Base-by-base conservation (phyloP, 2,888 invertebrate genomes). In the Ctena decussata region DNA sequence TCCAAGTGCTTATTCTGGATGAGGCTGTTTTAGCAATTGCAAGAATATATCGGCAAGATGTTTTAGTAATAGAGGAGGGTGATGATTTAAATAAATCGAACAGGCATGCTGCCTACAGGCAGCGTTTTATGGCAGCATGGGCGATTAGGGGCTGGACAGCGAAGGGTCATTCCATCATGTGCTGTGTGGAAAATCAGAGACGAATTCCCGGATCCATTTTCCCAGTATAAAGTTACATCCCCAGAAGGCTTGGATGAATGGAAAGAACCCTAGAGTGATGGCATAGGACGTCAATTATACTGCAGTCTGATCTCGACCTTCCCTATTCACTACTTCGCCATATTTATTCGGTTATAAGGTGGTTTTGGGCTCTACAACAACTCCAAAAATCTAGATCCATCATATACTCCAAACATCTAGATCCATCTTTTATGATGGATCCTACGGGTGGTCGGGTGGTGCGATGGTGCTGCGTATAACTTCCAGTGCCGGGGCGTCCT, bases 101-200 rank as follows among this genome's bases (percentile, higher is more conserved):
- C 27, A 65, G 86, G 21, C 85, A 85, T 75, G 84, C 73, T 15
- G 84, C 84, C 32, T 89, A 90, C 49, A 85, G 87, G 46, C 85
- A 90, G 57, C 89, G 79, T 44, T 53, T 80, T 0, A n/a, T 89
- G 89, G 86, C 53, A 57, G 12, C 77, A 84, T 82, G 89, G 89
- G 1, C 32, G 85, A 1, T 78, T 90, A 11, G 87, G 84, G 11
- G 70, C 37, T 11, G 86, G 89, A 6, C 78, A 71, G 32, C 15
- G 89, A 15, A 39, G 84, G 15, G 88, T 86, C 0, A 80, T 90
- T 32, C 89, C 87, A 1, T 85, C 82, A 6, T 89, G 89, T 46
- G 83, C 83, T 73, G 86, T 89, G 15, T 83, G 84, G 82, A 73
- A 49, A 49, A 88, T 90, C 18, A n/a, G 89, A 15, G 87, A 87